Percentiles rank a stretch among this genome's conserved stretches.
These are phyloP conservation scores for Ectropis crepuscularia DNA, from an alignment of 2,888 invertebrate species.

Conservation along the genomic window DNA sequence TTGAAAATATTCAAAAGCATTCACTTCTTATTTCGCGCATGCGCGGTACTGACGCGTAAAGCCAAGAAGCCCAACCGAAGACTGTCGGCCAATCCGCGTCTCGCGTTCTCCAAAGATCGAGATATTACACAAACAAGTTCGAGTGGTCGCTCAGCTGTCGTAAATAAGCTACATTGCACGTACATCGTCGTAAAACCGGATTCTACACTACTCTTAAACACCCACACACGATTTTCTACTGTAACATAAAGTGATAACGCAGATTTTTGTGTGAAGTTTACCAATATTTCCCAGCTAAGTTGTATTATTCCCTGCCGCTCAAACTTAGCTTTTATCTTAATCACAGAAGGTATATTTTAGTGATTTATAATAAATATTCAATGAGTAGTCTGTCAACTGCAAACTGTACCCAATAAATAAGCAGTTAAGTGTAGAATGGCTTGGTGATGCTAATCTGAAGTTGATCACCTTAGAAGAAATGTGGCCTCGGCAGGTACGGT, in stretches of 20 bases:
- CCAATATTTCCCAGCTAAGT: conserved; percentile 16
- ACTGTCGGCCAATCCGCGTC: conserved; percentile 58
- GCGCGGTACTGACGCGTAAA: conserved; percentile 52
- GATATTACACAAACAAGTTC: conserved; percentile 64
- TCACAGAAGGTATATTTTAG: conserved; percentile 12
- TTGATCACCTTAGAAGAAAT: conserved; percentile 77
- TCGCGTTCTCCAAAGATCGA: conserved; percentile 70
- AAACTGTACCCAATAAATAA: conserved; percentile 39
- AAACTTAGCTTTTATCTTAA: conserved; percentile 41
- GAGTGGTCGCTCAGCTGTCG: conserved; percentile 56
- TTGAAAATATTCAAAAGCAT: conserved; percentile 48
- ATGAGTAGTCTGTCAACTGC: conserved; percentile 14
- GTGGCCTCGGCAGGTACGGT: conserved; percentile 60
- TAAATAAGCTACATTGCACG: conserved; percentile 50
- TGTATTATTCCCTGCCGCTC: conserved; percentile 25
- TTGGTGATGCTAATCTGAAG: conserved; percentile 42
- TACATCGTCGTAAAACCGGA: conserved; percentile 56
- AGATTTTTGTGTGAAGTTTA: neutral
- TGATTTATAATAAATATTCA: conserved; percentile 13
- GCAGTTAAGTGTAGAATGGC: conserved; percentile 43
- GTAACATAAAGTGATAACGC: neutral
- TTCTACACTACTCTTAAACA: conserved; percentile 51
- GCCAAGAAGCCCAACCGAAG: conserved; percentile 35
- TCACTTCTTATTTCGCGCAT: conserved; percentile 56
- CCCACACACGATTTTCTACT: conserved; percentile 19